Base-by-base conservation (phyloP, 1,140 invertebrate species). In the Apis dorsata region DNA sequence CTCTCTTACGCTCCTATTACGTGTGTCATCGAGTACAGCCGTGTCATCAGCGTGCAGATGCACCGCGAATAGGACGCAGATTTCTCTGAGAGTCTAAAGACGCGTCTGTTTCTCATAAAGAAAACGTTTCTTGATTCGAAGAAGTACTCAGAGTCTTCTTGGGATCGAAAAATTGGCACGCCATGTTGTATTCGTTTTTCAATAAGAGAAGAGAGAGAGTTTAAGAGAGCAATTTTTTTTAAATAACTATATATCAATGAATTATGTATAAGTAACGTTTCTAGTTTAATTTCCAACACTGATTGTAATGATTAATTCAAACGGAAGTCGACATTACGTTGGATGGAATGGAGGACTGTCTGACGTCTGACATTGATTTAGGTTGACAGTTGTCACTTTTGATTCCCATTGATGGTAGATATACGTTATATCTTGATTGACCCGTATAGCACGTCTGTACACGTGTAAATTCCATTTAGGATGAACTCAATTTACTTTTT, bases 11-110 rank as follows among this genome's bases (percentile, higher is more conserved):
- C 49, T 86, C 62, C 62, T 81, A 81, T 87, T 86, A 87, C 84
- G 63, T 60, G 81, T 69, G 74, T 86, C 77, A 86, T 86, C 85
- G 77, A 78, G 62, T 84, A 66, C 74, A 63, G 69, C 72, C 73
- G 78, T 76, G 76, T 83, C 78, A 75, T 21, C 51, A 24, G 53
- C 75, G 53, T 63, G 75, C 49, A 72, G 65, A 83, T 79, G 65
- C 76, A 57, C 44, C 55, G 49, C 85, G 83, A 85, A 86, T 86
- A 83, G 79, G 53, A 60, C 80, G 73, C 65, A 85, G 85, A 87
- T 84, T 87, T 76, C 34, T 62, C 13, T 44, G 66, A 34, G 15
- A 1, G 72, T 74, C 57, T 75, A 76, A 44, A n/a, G 21, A 5
- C 76, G 76, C 44, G 17, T 60, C 66, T 79, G 77, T 79, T 79